A percentile compares a stretch with the other conserved stretches of the same genome.
Conservation (phyloP, 2,888 invertebrate genomes). For the Drosophila nigritarsus region DNA sequence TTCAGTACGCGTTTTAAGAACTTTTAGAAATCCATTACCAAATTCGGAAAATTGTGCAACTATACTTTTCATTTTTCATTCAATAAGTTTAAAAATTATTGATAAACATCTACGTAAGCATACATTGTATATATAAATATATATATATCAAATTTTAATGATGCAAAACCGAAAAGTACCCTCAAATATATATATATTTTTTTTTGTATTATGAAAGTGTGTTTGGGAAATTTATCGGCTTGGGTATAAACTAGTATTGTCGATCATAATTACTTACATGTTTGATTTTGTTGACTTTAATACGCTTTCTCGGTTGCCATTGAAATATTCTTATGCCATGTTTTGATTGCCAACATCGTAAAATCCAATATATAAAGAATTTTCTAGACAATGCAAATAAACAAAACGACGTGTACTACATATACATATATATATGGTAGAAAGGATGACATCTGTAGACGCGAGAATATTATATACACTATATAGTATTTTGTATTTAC, state of each 20-base stretch:
- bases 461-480: background rate
- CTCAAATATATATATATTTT: background rate
- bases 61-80: background rate
- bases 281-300: background rate
- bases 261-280: slow-evolving; percentile 1
- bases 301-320: slow-evolving; percentile 4
- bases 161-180: background rate
- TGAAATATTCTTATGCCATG: slow-evolving; percentile 6
- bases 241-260: background rate
- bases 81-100: background rate
- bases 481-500: slow-evolving; percentile 38
- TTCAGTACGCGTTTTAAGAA: background rate
- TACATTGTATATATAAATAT: no score
- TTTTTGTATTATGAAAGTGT: background rate
- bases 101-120: background rate
- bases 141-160: background rate
- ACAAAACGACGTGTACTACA: background rate
- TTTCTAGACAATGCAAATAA: slow-evolving; percentile 16
- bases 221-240: background rate
- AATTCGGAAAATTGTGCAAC: background rate
- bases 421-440: background rate
- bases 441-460: slow-evolving; percentile 1
- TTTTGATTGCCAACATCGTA: slow-evolving; percentile 19
- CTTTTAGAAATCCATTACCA: background rate
- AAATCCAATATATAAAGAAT: slow-evolving; percentile 12